phyloP scores from a whole-genome alignment of 1,140 invertebrate species.

The Tribolium castaneum region DNA sequence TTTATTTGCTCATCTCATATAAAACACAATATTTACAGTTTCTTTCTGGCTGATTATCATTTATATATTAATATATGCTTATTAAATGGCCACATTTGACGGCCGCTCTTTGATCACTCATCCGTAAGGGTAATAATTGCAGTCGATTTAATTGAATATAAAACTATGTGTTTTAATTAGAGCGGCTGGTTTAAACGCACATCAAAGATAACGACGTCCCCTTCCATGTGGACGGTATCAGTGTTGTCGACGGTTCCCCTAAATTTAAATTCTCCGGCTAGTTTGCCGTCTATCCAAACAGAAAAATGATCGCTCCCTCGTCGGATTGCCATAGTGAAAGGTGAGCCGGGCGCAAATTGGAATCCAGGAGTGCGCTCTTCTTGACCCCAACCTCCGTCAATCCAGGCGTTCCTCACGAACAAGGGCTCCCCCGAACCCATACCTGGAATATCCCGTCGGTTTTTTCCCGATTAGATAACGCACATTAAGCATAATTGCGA shows the following conservation, averaged over 20 bases:
- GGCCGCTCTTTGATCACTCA: neutral
- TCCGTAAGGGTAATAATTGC: neutral
- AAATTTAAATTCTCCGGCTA: conserved; percentile 64
- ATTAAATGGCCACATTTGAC: neutral
- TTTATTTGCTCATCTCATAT: neutral
- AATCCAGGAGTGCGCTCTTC: conserved; percentile 65
- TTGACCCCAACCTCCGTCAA: conserved; percentile 63
- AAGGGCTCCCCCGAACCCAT: conserved; percentile 60
- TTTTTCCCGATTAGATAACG: neutral
- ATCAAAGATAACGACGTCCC: conserved; percentile 59
- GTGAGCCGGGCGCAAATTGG: conserved; percentile 64
- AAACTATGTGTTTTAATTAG: neutral
- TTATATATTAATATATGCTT: neutral
- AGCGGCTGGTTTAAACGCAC: neutral
- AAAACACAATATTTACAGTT: too few species aligned
- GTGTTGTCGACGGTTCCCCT: conserved; percentile 57
- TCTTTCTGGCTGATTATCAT: neutral
- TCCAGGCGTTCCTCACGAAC: conserved; percentile 67
- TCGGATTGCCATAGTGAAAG: conserved; percentile 63
- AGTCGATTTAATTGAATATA: neutral
- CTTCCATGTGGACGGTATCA: conserved; percentile 65
- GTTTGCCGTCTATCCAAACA: conserved; percentile 64
- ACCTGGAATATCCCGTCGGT: conserved; percentile 45
- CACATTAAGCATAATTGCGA: neutral
- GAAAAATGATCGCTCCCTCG: conserved; percentile 59